Percentiles rank a stretch among this genome's conserved stretches.
Evolutionary conservation across 2,888 invertebrate genomes (phyloP).

Genomic region (Polymixis flavicincta): DNA sequence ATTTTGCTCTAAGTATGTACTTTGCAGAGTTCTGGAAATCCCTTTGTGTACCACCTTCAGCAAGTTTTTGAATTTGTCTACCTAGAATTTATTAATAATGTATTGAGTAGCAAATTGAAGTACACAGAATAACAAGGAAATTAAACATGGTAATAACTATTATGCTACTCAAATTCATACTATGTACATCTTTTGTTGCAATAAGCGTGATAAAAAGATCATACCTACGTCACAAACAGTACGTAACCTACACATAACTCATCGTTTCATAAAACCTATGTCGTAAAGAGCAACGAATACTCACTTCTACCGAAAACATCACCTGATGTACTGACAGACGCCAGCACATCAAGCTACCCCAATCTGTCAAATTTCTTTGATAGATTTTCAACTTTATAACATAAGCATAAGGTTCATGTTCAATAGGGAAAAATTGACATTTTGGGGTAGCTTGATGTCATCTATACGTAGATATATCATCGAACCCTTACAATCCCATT

Average conservation of each 20-base stretch:
- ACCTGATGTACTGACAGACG: constrained; percentile 7
- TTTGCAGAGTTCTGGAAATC: constrained; percentile 37
- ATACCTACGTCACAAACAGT: neutral
- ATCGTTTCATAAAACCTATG: neutral
- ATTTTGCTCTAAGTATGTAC: constrained; percentile 43
- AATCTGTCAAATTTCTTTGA: too few species aligned
- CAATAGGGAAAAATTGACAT: too few species aligned
- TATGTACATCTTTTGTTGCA: neutral
- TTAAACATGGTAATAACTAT: neutral
- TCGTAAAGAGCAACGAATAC: neutral
- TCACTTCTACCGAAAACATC: neutral
- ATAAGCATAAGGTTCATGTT: too few species aligned
- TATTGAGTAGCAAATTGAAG: neutral
- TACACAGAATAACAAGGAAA: neutral
- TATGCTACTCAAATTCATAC: neutral
- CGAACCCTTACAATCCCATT: constrained; percentile 53
- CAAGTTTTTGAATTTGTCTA: constrained; percentile 33
- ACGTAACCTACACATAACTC: neutral
- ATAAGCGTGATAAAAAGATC: neutral
- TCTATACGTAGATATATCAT: constrained; percentile 26
- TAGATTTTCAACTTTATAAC: too few species aligned
- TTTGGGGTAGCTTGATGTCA: too few species aligned
- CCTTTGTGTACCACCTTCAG: constrained; percentile 36
- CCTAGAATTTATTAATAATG: constrained; percentile 7
- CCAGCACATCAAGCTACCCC: too few species aligned